A percentile compares a stretch with the other conserved stretches of the same genome.
Conservation (phyloP, 2,888 invertebrate species). For the Villa cingulata region DNA sequence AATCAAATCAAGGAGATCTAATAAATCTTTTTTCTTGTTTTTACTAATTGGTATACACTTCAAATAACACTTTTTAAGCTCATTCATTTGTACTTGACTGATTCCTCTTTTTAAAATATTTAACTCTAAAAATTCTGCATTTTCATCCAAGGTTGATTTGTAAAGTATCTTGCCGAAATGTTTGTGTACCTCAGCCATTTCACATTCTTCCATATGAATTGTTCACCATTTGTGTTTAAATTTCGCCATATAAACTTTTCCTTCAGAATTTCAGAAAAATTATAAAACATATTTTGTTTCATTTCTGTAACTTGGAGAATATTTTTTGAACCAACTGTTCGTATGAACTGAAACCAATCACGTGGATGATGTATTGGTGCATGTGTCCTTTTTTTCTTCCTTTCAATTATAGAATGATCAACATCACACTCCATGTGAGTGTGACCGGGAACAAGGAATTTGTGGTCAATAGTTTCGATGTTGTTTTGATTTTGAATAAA, state of each 20-base stretch:
- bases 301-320: slow-evolving; percentile 1
- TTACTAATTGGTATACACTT: not conserved
- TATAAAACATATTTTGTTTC: not conserved
- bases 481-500: slow-evolving; percentile 6
- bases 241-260: slow-evolving; percentile 2
- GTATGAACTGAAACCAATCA: slow-evolving; percentile 9
- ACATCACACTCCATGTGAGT: slow-evolving; percentile 8
- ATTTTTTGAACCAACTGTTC: slow-evolving; percentile 1
- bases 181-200: slow-evolving; percentile 3
- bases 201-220: slow-evolving; percentile 4
- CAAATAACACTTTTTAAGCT: too few relatives aligned
- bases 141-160: slow-evolving; percentile 2
- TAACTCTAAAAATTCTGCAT: not conserved
- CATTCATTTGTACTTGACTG: not conserved
- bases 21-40: not conserved
- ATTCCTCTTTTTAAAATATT: slow-evolving; percentile 4
- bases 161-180: not conserved
- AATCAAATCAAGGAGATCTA: not conserved
- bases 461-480: slow-evolving; percentile 9
- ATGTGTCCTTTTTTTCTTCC: not conserved
- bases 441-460: slow-evolving; percentile 6
- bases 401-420: not conserved
- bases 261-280: not conserved
- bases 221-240: slow-evolving; percentile 2
- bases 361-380: not conserved